Conservation (phyloP, 2,113 vertebrate genomes). For the Urocynchramus pylzowi region DNA sequence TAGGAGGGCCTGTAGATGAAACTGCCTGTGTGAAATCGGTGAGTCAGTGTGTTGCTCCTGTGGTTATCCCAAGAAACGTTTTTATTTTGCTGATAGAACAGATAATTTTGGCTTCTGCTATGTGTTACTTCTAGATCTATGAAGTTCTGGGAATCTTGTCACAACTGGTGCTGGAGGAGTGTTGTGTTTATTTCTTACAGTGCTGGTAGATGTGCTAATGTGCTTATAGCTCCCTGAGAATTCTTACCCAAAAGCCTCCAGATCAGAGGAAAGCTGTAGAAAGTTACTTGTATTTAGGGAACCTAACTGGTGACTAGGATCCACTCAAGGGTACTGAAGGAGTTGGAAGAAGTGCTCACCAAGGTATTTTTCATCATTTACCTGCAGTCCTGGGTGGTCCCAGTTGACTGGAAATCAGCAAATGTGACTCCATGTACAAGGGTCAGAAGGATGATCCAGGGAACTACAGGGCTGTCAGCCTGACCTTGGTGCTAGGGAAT, state of each 20-base stretch:
- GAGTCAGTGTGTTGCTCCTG: not conserved
- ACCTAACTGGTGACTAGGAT: not conserved
- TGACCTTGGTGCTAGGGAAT: not conserved
- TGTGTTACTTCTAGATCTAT: not conserved
- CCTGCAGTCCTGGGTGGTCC: not conserved
- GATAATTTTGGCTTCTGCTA: not conserved
- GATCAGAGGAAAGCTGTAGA: not conserved
- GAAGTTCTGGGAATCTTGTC: not conserved
- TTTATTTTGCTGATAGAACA: not conserved
- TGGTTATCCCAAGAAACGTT: not conserved
- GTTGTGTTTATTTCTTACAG: not conserved
- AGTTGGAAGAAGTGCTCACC: not conserved
- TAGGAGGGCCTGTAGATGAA: conserved; percentile 75
- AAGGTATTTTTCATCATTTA: not conserved
- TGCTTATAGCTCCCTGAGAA: not conserved
- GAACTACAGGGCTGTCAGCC: not conserved
- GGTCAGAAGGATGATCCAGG: not conserved
- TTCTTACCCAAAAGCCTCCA: not conserved
- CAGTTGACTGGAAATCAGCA: not conserved
- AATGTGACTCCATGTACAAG: not conserved
- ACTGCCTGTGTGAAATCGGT: not conserved
- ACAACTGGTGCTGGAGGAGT: not conserved
- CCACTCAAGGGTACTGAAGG: not conserved
- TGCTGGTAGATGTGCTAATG: not conserved
- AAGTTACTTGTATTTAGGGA: not conserved